A percentile compares a stretch with the other conserved stretches of the same genome.
Evolutionary conservation across 1,140 invertebrate genomes (phyloP).

Genomic region (Subanguina moxae): DNA sequence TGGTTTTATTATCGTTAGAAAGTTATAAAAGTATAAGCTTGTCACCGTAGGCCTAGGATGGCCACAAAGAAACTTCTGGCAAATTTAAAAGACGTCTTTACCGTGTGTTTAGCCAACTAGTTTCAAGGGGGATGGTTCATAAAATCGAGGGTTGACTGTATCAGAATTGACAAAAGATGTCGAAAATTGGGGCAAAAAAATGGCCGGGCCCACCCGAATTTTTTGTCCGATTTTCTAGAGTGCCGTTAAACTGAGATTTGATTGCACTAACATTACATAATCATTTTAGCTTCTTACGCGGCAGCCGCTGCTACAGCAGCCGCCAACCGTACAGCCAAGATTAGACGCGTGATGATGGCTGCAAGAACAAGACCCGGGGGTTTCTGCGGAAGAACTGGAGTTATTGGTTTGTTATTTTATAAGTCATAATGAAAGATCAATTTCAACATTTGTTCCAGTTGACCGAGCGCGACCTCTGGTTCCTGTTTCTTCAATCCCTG

Average conservation of each 20-base stretch:
- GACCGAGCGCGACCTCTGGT: slow-evolving; percentile 59
- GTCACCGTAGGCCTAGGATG: no score
- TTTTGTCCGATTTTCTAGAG: slow-evolving; percentile 13
- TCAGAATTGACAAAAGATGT: no score
- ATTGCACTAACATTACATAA: not conserved
- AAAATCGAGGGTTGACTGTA: no score
- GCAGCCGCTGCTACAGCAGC: slow-evolving; percentile 31
- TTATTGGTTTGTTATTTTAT: slow-evolving; percentile 15
- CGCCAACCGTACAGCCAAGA: slow-evolving; percentile 56
- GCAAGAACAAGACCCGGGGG: slow-evolving; percentile 25
- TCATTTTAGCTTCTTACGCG: slow-evolving; percentile 22
- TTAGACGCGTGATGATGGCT: slow-evolving; percentile 49
- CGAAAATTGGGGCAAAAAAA: no score
- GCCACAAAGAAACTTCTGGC: no score
- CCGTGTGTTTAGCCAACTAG: no score
- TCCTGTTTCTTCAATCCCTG: slow-evolving; percentile 63
- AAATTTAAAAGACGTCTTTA: no score
- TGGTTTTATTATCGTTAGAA: not conserved
- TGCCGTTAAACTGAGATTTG: no score
- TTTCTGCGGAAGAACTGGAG: slow-evolving; percentile 31
- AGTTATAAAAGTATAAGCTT: no score
- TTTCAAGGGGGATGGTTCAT: no score
- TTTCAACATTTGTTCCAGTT: slow-evolving; percentile 16
- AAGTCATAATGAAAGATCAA: not conserved
- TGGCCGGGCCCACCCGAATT: no score